Percentiles rank a stretch among this genome's conserved stretches.
These are phyloP conservation scores for Bubalus kerabau DNA, from an alignment of 2,113 vertebrate species.

Conservation along the genomic window DNA sequence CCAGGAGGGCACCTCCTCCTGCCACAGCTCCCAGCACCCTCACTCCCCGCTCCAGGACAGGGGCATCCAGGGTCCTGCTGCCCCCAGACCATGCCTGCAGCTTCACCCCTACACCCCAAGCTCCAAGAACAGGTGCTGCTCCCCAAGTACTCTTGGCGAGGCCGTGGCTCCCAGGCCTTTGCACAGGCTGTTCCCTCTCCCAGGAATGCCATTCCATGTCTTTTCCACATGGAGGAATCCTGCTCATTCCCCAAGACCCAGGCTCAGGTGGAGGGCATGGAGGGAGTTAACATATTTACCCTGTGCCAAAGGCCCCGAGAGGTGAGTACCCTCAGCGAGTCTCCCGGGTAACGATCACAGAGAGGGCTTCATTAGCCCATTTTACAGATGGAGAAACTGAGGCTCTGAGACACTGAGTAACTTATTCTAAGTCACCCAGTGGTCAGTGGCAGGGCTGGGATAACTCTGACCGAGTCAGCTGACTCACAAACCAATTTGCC, in stretches of 20 bases:
- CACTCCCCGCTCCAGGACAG: not conserved
- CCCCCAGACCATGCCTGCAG: not conserved
- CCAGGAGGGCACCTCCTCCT: not conserved
- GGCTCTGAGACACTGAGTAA: not conserved
- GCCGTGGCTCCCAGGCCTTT: not conserved
- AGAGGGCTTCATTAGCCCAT: not conserved
- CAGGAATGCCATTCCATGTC: not conserved
- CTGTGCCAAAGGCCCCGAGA: rapidly evolving
- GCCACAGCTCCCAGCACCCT: rapidly evolving
- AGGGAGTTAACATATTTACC: not conserved
- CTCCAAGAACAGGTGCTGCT: rapidly evolving
- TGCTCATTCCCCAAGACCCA: not conserved
- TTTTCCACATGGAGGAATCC: not conserved
- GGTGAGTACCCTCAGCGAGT: rapidly evolving
- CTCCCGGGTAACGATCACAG: not conserved
- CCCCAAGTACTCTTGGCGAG: not conserved
- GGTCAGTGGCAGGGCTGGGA: not conserved
- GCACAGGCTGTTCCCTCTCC: not conserved
- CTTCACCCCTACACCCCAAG: not conserved
- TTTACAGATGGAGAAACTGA: not conserved
- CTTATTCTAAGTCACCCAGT: not conserved
- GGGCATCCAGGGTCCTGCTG: not conserved
- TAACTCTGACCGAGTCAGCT: not conserved
- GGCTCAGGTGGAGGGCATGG: not conserved
- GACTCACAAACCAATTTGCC: not conserved